Evolutionary conservation across 2,888 invertebrate genomes (phyloP), one percentile per base, ranked within the genome.

Genomic region (Agrotis segetum): DNA sequence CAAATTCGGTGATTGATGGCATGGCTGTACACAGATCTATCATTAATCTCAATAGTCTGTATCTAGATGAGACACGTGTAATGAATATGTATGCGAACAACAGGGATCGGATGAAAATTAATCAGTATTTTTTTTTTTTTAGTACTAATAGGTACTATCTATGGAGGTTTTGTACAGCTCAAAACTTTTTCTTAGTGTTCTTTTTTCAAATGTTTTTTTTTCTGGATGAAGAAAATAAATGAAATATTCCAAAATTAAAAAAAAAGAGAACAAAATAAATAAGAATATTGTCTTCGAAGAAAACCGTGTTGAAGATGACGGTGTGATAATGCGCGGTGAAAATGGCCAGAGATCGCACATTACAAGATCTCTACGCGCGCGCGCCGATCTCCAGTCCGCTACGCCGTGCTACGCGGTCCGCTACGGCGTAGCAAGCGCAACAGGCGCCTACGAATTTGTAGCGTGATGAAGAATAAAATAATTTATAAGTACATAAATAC

Each of bases 1-100:
- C 63, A 76, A 79, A 81, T 83, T 75, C 29, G 34, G 62, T 85
- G 78, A 83, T 85, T 79, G 66, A 85, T 85, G 71, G 68, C 50
- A 55, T 53, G n/a, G 5, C 16, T 13, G 34, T 34, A 61, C 53
- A 53, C 14, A 63, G 34, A 63, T 74, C 46, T 50, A 52, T 70
- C 72, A 82, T 82, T 82, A 75, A 79, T 82, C 74, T 72, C 75
- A 67, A 79, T 67, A 56, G 49, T 17, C n/a, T 50, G 47, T 9
- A 29, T 73, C 50, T 67, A 50, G 60, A 70, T 68, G 74, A 50
- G 69, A 71, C 61, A 62, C 17, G 34, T n/a, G 62, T 67, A 60
- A 72, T 72, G 47, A 68, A 63, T 66, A 67, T 29, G 55, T 55
- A 50, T 56, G n/a, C 34, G 46, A 46, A 46, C 40, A 21, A 49